These are phyloP conservation scores for Gambelia wislizenii DNA, from an alignment of 2,797 vertebrate species.

Conservation along the genomic window DNA sequence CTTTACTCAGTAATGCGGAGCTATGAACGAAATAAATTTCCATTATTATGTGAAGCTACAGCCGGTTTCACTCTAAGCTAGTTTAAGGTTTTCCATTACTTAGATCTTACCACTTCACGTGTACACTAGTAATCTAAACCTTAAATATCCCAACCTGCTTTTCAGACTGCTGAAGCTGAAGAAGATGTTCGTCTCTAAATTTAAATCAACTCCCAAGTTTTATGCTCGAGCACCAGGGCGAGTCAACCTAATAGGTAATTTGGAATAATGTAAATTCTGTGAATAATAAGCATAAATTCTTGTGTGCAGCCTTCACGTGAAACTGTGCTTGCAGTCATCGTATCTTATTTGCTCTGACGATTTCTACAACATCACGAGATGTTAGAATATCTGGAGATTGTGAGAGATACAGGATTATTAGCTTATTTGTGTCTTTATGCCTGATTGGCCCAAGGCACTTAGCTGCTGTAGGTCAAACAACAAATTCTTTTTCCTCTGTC, in stretches of 20 bases:
- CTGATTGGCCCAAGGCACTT: too few relatives aligned
- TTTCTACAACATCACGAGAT: not conserved
- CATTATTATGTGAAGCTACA: conserved; percentile 3
- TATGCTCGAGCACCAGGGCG: conserved; percentile 94
- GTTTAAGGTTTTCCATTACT: not conserved
- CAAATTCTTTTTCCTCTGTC: not conserved
- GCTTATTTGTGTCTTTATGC: not conserved
- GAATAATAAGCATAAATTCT: not conserved
- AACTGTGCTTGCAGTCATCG: not conserved
- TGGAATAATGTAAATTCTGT: not conserved
- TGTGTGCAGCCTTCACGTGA: not conserved
- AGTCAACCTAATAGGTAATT: conserved; percentile 96
- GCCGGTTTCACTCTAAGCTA: not conserved
- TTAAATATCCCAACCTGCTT: conserved; percentile 64
- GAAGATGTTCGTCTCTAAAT: conserved; percentile 87
- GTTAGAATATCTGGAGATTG: conserved; percentile 19
- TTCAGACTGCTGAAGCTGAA: conserved; percentile 90
- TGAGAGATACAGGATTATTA: conserved; percentile 19
- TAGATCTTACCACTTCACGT: not conserved
- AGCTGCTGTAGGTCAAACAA: not conserved
- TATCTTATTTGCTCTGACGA: not conserved
- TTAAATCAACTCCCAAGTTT: conserved; percentile 89
- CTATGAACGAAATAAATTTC: not conserved
- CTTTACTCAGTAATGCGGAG: too few relatives aligned
- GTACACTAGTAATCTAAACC: conserved; percentile 8